Base-by-base conservation (phyloP, 2,888 invertebrate species). In the Agrochola lota region DNA sequence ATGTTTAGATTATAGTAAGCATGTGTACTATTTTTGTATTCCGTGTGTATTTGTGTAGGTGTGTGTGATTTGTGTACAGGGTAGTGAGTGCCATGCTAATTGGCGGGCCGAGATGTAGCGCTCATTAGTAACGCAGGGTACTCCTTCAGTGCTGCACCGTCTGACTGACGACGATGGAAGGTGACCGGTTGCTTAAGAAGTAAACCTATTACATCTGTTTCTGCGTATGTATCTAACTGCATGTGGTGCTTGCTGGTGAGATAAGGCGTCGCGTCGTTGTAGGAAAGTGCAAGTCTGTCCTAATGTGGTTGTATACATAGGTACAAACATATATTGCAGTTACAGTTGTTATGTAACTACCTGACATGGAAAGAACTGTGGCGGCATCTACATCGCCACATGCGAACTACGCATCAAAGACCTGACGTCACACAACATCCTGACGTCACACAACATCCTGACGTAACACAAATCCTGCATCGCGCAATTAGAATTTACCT, bases 91-190 rank as follows among this genome's bases (percentile, higher is more conserved):
- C 43, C 20, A 52, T 9, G 52, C 43, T 75, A 75, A 75, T 43
- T 63, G 75, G 75, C 52, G 43, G 17, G n/a, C 30, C 52, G 52
- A n/a, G 43, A n/a, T 6, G 46, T 35, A 17, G 43, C 30, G 62
- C 15, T 75, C 75, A 63, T 75, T 75, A 75, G 62, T 43, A 55
- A 75, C n/a, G 43, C n/a, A 74, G 55, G 62, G 75, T 52, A n/a
- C 30, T n/a, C 35, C 26, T 52, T 30, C 43, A 52, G 9, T 15
- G 75, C 62, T 7, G 49, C 52, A 1, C 43, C 62, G 30, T 9
- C 17, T 52, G 43, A 17, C 60, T 20, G n/a, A 57, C 15, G 4
- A 35, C 67, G 30, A 5, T 8, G n/a, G 49, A 12, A 17, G 17
- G n/a, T 71, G 67, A 71, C 66, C 49, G 12, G n/a, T 26, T 26